Base-by-base conservation (phyloP, 2,888 invertebrate genomes). In the Xylota sylvarum region DNA sequence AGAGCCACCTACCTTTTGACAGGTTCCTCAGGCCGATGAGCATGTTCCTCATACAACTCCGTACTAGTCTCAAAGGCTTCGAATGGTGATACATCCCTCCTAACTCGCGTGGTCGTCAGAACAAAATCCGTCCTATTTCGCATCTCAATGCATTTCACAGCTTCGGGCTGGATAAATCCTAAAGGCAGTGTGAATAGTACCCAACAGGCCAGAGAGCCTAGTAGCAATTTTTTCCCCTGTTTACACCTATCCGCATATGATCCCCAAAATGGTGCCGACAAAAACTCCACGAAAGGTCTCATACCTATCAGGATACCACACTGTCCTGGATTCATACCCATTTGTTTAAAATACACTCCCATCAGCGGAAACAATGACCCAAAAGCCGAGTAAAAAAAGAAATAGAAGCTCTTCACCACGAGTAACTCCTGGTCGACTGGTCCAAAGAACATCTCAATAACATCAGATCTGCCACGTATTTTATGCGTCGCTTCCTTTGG, bases 311-410 rank as follows among this genome's bases (percentile, higher is more conserved):
- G 94, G 76, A 97, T 94, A 5, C 98, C 98, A 90, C 98, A 97
- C 92, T 99, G 98, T 17, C 97, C 96, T 0, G 99, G 97, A 93
- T 98, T 99, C 98, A 99, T 98, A 82, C 98, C 98, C 96, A 99
- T 96, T 94, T 99, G 99, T 93, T 99, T 99, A 94, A 99, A 99
- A 93, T 99, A 99, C 56, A 99, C 98, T 43, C 98, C 99, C 96
- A 99, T 97, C 85, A 99, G 94, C 0, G 99, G 99, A 92, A 99
- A 99, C 14, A 99, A 94, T 0, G 98, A 98, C 5, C 99, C 99
- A 92, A 99, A 99, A 0, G 99, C 99, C 50, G 99, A 98, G 93
- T 99, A 99, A 94, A 99, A 99, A 94, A 99, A 99, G 93, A 99
- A 99, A 93, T 99, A 99, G 93, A 99, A 99, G 23, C 97, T 96